Conservation (phyloP, 2,797 vertebrate species). For the Cephalopachus bancanus region DNA sequence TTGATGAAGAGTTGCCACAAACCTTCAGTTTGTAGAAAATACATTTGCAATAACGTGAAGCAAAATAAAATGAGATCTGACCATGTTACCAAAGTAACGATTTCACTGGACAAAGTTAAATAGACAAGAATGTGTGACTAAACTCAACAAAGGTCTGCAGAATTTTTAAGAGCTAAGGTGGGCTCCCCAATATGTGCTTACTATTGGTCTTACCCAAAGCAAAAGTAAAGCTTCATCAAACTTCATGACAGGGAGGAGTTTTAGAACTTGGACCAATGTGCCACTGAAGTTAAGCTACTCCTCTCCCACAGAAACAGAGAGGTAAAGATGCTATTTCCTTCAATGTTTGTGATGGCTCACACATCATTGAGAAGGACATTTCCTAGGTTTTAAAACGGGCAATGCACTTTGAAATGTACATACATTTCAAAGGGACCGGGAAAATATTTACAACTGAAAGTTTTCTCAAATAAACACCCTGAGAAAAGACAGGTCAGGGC, state of each 20-base stretch:
- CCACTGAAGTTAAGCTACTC: neutral
- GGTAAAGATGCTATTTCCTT: neutral
- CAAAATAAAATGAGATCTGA: neutral
- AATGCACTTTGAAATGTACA: neutral
- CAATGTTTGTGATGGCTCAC: neutral
- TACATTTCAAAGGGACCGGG: neutral
- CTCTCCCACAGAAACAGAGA: neutral
- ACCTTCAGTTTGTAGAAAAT: neutral
- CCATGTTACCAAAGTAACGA: neutral
- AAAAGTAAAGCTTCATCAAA: neutral
- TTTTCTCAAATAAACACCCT: slow-evolving; percentile 1
- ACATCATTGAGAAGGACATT: neutral
- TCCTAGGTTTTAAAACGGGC: neutral
- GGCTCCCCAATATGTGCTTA: neutral
- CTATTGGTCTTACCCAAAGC: neutral
- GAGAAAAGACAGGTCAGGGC: neutral
- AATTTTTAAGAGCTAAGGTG: neutral
- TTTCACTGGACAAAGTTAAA: neutral
- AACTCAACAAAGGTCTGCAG: neutral
- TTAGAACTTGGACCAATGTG: neutral
- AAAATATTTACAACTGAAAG: neutral
- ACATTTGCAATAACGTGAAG: neutral
- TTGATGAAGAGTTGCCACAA: neutral
- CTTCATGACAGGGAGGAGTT: neutral
- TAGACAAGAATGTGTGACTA: neutral